Conservation (phyloP, 2,797 vertebrate genomes). For the Galago senegalensis region DNA sequence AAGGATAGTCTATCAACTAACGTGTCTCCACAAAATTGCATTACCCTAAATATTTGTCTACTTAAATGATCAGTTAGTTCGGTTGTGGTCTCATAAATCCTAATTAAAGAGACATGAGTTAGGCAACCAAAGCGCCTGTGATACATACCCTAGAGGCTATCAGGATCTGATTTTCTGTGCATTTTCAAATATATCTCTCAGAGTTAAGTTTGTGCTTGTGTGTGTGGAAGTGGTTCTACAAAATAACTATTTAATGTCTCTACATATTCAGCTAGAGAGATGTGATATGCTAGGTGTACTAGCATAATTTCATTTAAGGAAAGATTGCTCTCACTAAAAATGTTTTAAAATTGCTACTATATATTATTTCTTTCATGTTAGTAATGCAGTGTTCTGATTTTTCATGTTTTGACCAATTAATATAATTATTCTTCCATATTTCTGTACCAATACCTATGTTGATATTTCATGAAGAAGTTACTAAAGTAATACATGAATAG, state of each 20-base stretch:
- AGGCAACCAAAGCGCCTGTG: neutral
- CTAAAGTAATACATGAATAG: neutral
- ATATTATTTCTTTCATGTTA: neutral
- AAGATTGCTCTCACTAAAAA: neutral
- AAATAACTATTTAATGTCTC: neutral
- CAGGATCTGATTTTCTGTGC: neutral
- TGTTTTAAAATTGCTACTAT: neutral
- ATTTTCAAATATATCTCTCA: neutral
- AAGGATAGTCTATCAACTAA: neutral
- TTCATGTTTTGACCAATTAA: conserved; percentile 5
- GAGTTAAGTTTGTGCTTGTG: neutral
- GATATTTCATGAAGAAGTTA: neutral
- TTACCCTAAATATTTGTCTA: neutral
- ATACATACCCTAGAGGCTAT: neutral
- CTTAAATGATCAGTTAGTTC: neutral
- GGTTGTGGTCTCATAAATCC: neutral
- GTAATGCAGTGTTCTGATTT: neutral
- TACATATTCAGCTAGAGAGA: conserved; percentile 9
- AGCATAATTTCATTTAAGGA: neutral
- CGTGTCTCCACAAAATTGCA: neutral
- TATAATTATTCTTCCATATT: neutral
- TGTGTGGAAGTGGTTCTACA: neutral
- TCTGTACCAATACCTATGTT: neutral
- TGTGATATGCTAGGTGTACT: neutral
- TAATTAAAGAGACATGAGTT: neutral